phyloP scores from a whole-genome alignment of 37 sponge, comb jelly and placozoan species.

The Beroe ovata region DNA sequence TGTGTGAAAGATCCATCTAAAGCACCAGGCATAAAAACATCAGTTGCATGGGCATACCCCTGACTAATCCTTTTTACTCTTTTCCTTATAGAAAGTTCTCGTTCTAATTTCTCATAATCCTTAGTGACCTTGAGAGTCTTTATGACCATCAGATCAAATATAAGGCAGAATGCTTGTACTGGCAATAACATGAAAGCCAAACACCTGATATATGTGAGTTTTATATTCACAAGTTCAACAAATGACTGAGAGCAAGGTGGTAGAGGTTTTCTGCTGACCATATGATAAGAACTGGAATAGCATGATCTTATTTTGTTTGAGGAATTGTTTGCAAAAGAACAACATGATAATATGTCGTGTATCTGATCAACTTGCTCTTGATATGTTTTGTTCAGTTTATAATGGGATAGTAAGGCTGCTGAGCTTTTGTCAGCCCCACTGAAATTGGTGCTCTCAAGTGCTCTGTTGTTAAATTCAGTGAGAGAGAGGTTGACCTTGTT shows the following conservation, averaged over 20 bases:
- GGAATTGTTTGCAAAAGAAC: constrained; percentile 5
- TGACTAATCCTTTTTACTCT: constrained; percentile 23
- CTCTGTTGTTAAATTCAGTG: neutral
- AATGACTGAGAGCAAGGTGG: neutral
- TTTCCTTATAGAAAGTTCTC: constrained; percentile 11
- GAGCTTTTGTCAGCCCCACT: too few relatives aligned
- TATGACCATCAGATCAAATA: constrained; percentile 42
- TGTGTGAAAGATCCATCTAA: too few relatives aligned
- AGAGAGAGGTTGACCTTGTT: neutral
- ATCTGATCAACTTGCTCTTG: neutral
- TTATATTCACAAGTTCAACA: neutral
- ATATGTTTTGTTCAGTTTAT: neutral
- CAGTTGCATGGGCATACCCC: neutral
- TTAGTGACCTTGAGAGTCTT: constrained; percentile 61
- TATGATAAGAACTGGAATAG: neutral
- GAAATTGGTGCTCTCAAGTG: too few relatives aligned
- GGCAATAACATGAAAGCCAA: constrained; percentile 17
- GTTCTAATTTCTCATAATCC: constrained; percentile 57
- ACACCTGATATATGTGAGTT: constrained; percentile 22
- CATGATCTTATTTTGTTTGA: neutral
- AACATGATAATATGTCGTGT: constrained; percentile 11
- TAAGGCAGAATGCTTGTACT: constrained; percentile 9
- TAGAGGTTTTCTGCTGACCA: neutral
- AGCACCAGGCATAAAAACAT: neutral
- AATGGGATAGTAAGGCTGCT: too few relatives aligned